These are phyloP conservation scores for Argyrosomus japonicus DNA, from an alignment of 2,113 vertebrate genomes.

Conservation along the genomic window DNA sequence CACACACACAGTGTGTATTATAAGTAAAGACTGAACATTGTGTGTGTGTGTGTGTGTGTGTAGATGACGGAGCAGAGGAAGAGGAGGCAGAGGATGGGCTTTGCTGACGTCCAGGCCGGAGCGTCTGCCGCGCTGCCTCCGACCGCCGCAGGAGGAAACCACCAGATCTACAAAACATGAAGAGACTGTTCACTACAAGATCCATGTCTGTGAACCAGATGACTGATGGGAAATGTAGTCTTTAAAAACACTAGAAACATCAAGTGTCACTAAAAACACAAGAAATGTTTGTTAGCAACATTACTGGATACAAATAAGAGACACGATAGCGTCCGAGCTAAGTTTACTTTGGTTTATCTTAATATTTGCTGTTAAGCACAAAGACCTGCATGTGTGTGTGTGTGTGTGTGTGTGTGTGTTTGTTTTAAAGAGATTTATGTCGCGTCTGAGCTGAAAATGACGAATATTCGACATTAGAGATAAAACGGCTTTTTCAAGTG, in stretches of 20 bases:
- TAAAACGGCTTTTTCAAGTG: not conserved
- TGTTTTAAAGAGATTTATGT: no score
- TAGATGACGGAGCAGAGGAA: slow-evolving; percentile 99
- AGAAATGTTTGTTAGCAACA: no score
- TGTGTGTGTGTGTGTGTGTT: no score
- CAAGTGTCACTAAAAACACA: not conserved
- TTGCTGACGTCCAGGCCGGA: slow-evolving; percentile 90
- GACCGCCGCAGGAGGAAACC: slow-evolving; percentile 82
- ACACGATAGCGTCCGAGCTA: not conserved
- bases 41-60: slow-evolving; percentile 16
- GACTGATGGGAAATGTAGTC: not conserved
- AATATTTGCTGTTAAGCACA: not conserved
- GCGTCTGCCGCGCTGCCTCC: slow-evolving; percentile 77
- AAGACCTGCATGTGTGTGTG: not conserved
- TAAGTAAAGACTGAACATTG: no score
- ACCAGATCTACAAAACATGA: slow-evolving; percentile 80
- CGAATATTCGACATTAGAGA: not conserved
- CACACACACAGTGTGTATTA: no score
- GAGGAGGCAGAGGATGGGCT: slow-evolving; percentile 95
- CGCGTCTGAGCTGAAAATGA: not conserved
- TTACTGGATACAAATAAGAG: not conserved
- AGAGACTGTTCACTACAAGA: not conserved
- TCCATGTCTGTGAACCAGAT: not conserved
- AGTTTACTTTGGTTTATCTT: not conserved
- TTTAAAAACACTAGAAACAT: slow-evolving; percentile 20